phyloP scores from a whole-genome alignment of 2,888 invertebrate genomes.

The Drosophila greeni region DNA sequence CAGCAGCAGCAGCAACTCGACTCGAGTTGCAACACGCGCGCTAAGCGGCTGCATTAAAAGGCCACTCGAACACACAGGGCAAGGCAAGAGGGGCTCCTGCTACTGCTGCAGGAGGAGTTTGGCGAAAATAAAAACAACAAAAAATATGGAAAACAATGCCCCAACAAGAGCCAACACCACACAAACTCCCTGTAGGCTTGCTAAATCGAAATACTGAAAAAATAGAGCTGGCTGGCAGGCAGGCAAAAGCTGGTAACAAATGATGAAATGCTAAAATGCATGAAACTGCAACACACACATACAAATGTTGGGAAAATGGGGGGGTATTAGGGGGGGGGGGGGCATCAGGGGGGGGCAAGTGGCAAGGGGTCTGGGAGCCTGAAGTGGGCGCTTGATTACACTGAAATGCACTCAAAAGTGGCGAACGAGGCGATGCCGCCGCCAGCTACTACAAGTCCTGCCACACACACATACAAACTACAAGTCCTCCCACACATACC shows the following conservation, averaged over 20 bases:
- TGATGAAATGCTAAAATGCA: slow-evolving; percentile 68
- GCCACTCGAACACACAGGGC: slow-evolving; percentile 50
- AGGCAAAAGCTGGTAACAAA: slow-evolving; percentile 57
- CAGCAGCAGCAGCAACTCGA: slow-evolving; percentile 33
- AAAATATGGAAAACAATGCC: slow-evolving; percentile 17
- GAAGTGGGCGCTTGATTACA: slow-evolving; percentile 70
- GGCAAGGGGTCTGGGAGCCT: slow-evolving; percentile 19
- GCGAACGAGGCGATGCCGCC: slow-evolving; percentile 38
- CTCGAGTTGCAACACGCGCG: slow-evolving; percentile 62
- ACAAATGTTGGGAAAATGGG: background rate
- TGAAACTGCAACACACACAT: slow-evolving; percentile 43
- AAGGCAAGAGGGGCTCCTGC: slow-evolving; percentile 22
- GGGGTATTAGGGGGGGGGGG: too few relatives aligned
- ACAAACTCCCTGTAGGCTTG: slow-evolving; percentile 1
- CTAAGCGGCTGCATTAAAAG: slow-evolving; percentile 65
- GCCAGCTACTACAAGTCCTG: slow-evolving; percentile 8
- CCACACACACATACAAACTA: slow-evolving; percentile 7
- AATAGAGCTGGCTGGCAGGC: slow-evolving; percentile 8
- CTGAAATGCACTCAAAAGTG: slow-evolving; percentile 68
- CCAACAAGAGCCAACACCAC: background rate
- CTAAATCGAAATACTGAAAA: slow-evolving; percentile 24
- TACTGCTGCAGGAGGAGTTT: slow-evolving; percentile 6
- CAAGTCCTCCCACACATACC: background rate
- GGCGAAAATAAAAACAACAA: background rate
- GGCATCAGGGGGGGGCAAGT: too few relatives aligned